Evolutionary conservation across 2,113 vertebrate genomes (phyloP).

Genomic region (Phyllostomus hastatus): DNA sequence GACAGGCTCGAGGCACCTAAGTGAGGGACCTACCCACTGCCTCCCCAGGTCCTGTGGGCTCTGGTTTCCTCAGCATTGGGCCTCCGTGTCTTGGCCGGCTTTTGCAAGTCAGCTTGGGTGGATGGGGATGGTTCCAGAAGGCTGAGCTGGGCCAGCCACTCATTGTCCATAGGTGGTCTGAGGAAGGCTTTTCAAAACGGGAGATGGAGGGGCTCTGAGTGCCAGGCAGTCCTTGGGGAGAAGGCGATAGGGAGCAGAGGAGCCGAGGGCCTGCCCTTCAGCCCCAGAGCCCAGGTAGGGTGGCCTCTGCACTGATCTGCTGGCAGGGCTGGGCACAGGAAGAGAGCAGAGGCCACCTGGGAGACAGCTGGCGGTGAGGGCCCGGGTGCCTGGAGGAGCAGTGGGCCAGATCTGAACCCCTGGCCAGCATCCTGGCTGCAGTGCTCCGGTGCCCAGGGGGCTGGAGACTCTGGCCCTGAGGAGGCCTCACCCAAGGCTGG

Average conservation of each 20-base stretch:
- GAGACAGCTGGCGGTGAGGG: too few species aligned
- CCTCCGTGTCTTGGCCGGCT: neutral
- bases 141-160: neutral
- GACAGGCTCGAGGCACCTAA: accelerated
- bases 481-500: neutral
- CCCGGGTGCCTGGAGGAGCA: neutral
- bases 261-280: neutral
- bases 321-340: accelerated
- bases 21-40: neutral
- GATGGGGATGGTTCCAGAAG: neutral
- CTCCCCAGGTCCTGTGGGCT: neutral
- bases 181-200: neutral
- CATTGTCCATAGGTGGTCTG: neutral
- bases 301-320: neutral
- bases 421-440: neutral
- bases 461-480: neutral
- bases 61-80: neutral
- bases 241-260: neutral
- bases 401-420: accelerated
- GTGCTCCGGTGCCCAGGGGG: neutral
- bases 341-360: neutral
- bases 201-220: neutral
- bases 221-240: neutral
- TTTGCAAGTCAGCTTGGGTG: neutral
- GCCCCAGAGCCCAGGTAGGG: neutral